Conservation (phyloP, 1,140 invertebrate species). For the Ridgeia piscesae region DNA sequence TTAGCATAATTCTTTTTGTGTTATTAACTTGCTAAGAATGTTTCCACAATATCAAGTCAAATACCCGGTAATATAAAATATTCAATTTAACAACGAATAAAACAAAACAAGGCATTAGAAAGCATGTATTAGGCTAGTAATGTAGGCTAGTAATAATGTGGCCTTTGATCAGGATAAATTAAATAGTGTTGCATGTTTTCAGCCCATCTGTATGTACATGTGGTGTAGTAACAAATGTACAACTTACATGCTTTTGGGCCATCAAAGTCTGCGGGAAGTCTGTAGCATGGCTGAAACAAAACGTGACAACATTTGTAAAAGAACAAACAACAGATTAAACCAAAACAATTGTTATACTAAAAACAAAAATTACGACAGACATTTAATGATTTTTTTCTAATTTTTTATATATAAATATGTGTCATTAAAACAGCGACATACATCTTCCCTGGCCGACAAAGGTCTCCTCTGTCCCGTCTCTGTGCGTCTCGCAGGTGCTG, state of each 20-base stretch:
- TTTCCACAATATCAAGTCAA: too few relatives aligned
- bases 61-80: too few relatives aligned
- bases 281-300: constrained; percentile 8
- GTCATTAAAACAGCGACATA: too few relatives aligned
- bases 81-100: not conserved
- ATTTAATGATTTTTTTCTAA: too few relatives aligned
- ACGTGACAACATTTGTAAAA: not conserved
- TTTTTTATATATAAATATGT: too few relatives aligned
- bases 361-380: too few relatives aligned
- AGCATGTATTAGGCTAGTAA: not conserved
- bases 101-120: not conserved
- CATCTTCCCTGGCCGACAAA: not conserved
- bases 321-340: too few relatives aligned
- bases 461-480: not conserved
- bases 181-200: not conserved
- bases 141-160: not conserved
- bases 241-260: constrained; percentile 16
- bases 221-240: not conserved
- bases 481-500: not conserved
- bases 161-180: not conserved
- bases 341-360: not conserved
- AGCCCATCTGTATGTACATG: not conserved
- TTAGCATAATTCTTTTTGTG: too few relatives aligned
- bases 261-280: constrained; percentile 10
- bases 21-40: too few relatives aligned